A percentile compares a stretch with the other conserved stretches of the same genome.
phyloP scores from a whole-genome alignment of 1,140 invertebrate species.

The Uloborus diversus region DNA sequence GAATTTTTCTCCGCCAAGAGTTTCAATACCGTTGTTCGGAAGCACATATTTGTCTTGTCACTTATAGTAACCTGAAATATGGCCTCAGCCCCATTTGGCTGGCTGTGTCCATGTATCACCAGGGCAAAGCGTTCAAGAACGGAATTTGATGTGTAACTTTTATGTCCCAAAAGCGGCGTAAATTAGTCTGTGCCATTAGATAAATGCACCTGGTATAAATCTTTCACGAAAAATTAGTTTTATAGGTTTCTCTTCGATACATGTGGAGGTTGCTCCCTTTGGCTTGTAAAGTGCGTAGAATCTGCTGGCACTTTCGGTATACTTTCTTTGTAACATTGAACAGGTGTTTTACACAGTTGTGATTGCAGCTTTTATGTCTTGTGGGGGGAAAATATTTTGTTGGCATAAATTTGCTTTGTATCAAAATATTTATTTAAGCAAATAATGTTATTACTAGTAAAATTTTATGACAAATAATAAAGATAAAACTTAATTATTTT shows the following conservation, averaged over 20 bases:
- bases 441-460: too few relatives aligned
- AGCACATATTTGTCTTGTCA: slow-evolving; percentile 46
- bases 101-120: slow-evolving; percentile 28
- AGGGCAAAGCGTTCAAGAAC: not conserved
- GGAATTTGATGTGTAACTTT: slow-evolving; percentile 53
- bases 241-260: slow-evolving; percentile 42
- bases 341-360: too few relatives aligned
- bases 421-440: too few relatives aligned
- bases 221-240: slow-evolving; percentile 52
- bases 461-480: too few relatives aligned
- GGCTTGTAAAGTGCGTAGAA: too few relatives aligned
- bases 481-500: too few relatives aligned
- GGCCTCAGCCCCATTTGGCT: not conserved
- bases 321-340: too few relatives aligned
- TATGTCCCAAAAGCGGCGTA: slow-evolving; percentile 26
- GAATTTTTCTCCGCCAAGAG: slow-evolving; percentile 44
- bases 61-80: slow-evolving; percentile 34
- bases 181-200: slow-evolving; percentile 49
- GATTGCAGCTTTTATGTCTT: too few relatives aligned
- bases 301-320: too few relatives aligned
- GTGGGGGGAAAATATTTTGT: too few relatives aligned
- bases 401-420: too few relatives aligned
- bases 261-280: slow-evolving; percentile 5
- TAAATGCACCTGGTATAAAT: slow-evolving; percentile 46
- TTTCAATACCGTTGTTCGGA: slow-evolving; percentile 44